Evolutionary conservation across 1,140 invertebrate species (phyloP).

Genomic region (Lasioglossum baleicum): DNA sequence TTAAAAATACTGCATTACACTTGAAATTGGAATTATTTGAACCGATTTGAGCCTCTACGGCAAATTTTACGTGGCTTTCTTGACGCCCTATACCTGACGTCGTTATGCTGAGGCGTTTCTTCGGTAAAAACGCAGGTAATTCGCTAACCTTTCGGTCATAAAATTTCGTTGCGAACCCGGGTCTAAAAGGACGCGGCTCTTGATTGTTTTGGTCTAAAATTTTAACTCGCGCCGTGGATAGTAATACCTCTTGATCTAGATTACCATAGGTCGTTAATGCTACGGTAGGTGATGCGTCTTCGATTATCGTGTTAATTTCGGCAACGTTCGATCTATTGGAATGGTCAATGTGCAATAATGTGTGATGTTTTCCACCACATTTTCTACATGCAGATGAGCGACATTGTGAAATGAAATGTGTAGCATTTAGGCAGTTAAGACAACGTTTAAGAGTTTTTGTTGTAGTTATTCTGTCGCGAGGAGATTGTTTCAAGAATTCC

Average conservation of each 20-base stretch:
- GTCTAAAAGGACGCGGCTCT: not conserved
- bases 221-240: not conserved
- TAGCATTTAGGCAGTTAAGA: not conserved
- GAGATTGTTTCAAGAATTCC: not conserved
- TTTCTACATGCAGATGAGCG: not conserved
- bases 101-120: no score
- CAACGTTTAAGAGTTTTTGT: not conserved
- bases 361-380: not conserved
- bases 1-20: not conserved
- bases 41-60: not conserved
- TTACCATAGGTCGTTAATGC: not conserved
- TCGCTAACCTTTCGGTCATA: not conserved
- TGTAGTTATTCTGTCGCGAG: not conserved
- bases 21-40: not conserved
- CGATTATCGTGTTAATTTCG: no score
- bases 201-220: not conserved
- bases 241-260: not conserved
- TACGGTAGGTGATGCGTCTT: no score
- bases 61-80: not conserved
- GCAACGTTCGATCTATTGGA: no score
- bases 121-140: not conserved
- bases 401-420: not conserved
- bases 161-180: not conserved
- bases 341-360: not conserved
- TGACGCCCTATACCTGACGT: not conserved